Conservation (phyloP, 1,140 invertebrate species). For the Trinorchestia longiramus region DNA sequence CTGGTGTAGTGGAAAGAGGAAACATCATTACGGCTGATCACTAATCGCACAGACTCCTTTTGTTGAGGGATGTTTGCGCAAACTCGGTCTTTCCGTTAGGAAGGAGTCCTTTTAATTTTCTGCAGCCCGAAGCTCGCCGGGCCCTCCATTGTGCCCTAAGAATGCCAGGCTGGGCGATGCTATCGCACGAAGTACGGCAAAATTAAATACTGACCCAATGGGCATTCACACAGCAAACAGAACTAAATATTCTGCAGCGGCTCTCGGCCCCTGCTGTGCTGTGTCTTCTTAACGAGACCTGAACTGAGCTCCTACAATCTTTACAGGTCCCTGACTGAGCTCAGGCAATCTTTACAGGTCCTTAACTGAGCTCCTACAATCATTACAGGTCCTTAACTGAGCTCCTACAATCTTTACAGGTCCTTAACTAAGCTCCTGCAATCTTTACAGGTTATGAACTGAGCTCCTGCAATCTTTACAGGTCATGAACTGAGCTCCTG, state of each 20-base stretch:
- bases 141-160: neutral
- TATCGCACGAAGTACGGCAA: constrained; percentile 42
- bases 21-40: neutral
- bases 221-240: constrained; percentile 27
- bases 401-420: neutral
- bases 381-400: neutral
- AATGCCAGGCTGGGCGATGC: neutral
- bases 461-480: neutral
- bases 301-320: neutral
- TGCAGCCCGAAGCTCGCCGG: neutral
- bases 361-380: neutral
- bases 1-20: neutral
- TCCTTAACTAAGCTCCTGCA: neutral
- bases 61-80: neutral
- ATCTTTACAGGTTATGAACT: neutral
- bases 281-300: neutral
- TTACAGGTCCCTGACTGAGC: neutral
- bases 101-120: constrained; percentile 7
- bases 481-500: neutral
- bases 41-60: neutral
- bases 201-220: constrained; percentile 28
- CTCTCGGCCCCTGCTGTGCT: neutral
- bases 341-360: neutral
- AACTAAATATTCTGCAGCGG: constrained; percentile 11
- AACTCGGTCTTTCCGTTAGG: neutral